phyloP scores from a whole-genome alignment of 2,888 invertebrate genomes.

The Thelaira solivaga region DNA sequence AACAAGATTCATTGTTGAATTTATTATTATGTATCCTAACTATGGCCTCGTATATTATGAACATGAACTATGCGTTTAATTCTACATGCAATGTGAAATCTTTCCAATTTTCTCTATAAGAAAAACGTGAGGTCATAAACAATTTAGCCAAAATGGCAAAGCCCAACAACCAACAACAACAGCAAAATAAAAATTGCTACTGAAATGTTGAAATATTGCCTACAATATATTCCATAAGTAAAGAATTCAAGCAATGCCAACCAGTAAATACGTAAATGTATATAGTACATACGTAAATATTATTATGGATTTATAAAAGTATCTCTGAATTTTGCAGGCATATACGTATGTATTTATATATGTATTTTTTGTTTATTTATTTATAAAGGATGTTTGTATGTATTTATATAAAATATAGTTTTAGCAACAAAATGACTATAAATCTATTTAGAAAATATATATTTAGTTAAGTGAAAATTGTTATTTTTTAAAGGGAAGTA shows the following conservation, averaged over 20 bases:
- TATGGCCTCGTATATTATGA: slow-evolving; percentile 47
- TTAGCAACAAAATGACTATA: slow-evolving; percentile 56
- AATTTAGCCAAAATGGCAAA: slow-evolving; percentile 54
- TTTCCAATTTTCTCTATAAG: slow-evolving; percentile 55
- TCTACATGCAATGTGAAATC: slow-evolving; percentile 46
- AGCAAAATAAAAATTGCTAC: slow-evolving; percentile 46
- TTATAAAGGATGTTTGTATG: slow-evolving; percentile 40
- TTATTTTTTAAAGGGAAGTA: too few relatives aligned
- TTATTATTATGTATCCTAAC: slow-evolving; percentile 56
- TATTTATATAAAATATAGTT: slow-evolving; percentile 58
- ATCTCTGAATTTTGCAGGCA: too few relatives aligned
- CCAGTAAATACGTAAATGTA: too few relatives aligned
- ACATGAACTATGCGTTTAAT: slow-evolving; percentile 54
- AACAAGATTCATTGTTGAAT: slow-evolving; percentile 45
- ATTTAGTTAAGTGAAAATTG: slow-evolving; percentile 24
- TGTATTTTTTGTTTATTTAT: slow-evolving; percentile 24
- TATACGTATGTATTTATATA: not conserved
- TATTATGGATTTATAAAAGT: not conserved
- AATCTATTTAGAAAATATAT: slow-evolving; percentile 52
- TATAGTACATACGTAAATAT: not conserved
- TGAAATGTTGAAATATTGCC: slow-evolving; percentile 57
- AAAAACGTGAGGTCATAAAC: slow-evolving; percentile 63
- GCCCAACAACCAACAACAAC: slow-evolving; percentile 13
- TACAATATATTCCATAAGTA: slow-evolving; percentile 48
- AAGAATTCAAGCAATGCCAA: slow-evolving; percentile 18